Evolutionary conservation across 2,888 invertebrate species (phyloP), one percentile per base, ranked within the genome.

Genomic region (Brachyptera risi): DNA sequence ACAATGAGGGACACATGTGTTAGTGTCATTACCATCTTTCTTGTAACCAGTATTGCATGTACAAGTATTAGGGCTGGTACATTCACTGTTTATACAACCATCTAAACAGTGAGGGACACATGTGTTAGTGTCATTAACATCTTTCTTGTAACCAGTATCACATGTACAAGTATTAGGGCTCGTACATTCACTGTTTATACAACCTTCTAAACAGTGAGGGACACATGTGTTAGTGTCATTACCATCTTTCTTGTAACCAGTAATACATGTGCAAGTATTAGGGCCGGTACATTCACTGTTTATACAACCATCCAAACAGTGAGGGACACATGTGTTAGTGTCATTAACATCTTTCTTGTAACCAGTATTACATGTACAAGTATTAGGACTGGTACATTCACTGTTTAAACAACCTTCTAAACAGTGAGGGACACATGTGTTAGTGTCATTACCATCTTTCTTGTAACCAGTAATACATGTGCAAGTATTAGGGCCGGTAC

Each of bases 111-210:
- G 15, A 2, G 61, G 61, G 3, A 37, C 27, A 24, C 61, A 61
- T 11, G 13, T 9, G 26, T 21, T 15, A 21, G 17, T 11, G n/a
- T 61, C 35, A 3, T 21, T 47, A 1, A 7, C 2, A 21, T 58
- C 51, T 27, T 40, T 67, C 17, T 58, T 21, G 26, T 71, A 75
- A 0, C 79, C 79, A 11, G 71, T 69, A 47, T 73, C 69, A 64
- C 82, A 82, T 23, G 75, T 69, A 47, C 82, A 82, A 1, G 68
- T 70, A 26, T 78, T 73, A 0, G 80, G 80, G 5, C 67, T 69
- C 1, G 68, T 57, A 62, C 78, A 78, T 1, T 64, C 50, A 1
- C 75, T 75, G 57, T 76, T 72, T 4, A 60, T 50, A 66, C 76
- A 76, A 0, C 60, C 35, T 23, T 67, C 68, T 24, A 64, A 59